Evolutionary conservation across 1,140 invertebrate species (phyloP).

Genomic region (Melipona quadrifasciata): DNA sequence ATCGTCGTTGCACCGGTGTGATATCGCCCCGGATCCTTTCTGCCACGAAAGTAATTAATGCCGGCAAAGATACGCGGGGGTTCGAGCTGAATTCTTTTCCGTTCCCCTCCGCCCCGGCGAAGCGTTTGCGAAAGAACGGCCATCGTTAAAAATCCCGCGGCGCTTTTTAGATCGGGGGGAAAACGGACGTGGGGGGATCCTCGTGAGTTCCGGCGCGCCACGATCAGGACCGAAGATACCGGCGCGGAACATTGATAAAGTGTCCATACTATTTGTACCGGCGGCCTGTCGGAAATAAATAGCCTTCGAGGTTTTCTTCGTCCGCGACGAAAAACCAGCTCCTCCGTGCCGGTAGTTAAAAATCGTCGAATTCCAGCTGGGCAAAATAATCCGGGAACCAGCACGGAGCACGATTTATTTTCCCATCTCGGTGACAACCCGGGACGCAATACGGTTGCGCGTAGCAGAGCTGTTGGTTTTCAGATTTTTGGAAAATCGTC

Average conservation of each 20-base stretch:
- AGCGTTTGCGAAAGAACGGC: constrained; percentile 8
- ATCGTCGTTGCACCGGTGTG: constrained; percentile 30
- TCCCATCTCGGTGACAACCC: background rate
- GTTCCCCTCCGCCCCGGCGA: background rate
- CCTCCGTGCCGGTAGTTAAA: constrained; percentile 46
- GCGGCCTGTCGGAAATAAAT: constrained; percentile 49
- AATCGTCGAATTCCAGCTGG: constrained; percentile 49
- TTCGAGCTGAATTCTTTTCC: background rate
- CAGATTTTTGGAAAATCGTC: background rate
- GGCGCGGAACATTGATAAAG: constrained; percentile 52
- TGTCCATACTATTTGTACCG: constrained; percentile 37
- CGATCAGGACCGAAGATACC: constrained; percentile 54
- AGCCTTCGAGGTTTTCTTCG: constrained; percentile 46
- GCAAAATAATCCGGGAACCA: constrained; percentile 15
- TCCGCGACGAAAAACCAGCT: constrained; percentile 13
- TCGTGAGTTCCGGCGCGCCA: constrained; percentile 36
- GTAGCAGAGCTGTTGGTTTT: background rate
- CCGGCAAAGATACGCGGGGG: constrained; percentile 32
- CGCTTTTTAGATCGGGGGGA: constrained; percentile 42
- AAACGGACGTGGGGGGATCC: constrained; percentile 34
- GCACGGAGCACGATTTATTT: constrained; percentile 4
- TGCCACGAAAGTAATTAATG: constrained; percentile 59
- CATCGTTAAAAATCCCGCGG: constrained; percentile 41
- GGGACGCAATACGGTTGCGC: background rate
- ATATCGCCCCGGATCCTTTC: constrained; percentile 48